Conservation (phyloP, 2,113 vertebrate genomes). For the Xiphorhynchus elegans region DNA sequence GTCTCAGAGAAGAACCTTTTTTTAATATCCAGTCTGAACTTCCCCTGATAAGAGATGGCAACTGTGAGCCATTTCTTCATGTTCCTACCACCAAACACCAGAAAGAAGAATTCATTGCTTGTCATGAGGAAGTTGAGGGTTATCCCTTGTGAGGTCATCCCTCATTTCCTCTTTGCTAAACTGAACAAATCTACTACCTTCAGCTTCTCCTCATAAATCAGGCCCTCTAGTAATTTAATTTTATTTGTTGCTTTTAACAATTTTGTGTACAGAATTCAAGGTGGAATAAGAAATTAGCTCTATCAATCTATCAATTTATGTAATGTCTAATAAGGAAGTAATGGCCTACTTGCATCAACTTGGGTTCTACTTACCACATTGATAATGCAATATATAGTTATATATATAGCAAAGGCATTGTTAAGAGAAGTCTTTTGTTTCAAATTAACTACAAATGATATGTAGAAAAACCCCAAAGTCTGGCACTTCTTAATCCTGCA, state of each 20-base stretch:
- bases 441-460: neutral
- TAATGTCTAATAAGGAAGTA: neutral
- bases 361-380: neutral
- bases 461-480: accelerated
- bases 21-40: neutral
- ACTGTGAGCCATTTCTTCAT: neutral
- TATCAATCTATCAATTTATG: no score
- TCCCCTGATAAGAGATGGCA: neutral
- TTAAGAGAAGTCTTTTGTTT: neutral
- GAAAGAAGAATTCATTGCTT: neutral
- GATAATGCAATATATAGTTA: neutral
- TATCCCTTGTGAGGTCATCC: neutral
- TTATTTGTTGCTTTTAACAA: neutral
- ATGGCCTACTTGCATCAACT: neutral
- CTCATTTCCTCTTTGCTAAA: neutral
- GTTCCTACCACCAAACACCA: neutral
- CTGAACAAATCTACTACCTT: neutral
- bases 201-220: neutral
- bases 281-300: neutral
- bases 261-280: neutral
- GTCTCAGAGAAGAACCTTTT: neutral
- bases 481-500: neutral
- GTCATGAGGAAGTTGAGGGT: neutral
- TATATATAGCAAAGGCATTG: neutral
- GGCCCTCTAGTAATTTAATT: neutral